Evolutionary conservation across 2,113 vertebrate species (phyloP).

Genomic region (Larimichthys polyactis): DNA sequence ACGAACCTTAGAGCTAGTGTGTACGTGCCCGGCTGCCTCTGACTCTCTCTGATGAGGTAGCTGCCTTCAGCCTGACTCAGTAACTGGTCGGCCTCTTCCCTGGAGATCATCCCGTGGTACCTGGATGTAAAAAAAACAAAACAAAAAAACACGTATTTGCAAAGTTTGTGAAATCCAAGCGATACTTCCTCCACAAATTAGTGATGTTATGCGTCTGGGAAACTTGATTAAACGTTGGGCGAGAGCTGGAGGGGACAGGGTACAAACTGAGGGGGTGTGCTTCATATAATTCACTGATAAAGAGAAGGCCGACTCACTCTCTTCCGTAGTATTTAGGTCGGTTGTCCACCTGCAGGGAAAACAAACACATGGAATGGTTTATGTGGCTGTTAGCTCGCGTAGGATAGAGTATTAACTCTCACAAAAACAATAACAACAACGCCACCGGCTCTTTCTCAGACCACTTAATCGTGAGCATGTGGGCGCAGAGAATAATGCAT

Average conservation of each 20-base stretch:
- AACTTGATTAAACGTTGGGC: too few relatives aligned
- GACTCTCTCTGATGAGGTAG: conserved; percentile 99
- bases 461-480: conserved; percentile 13
- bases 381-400: background rate
- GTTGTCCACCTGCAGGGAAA: conserved; percentile 91
- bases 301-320: conserved; percentile 90
- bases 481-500: conserved; percentile 49
- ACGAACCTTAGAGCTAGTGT: conserved; percentile 95
- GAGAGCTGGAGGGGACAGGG: too few relatives aligned
- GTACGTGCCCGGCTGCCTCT: conserved; percentile 97
- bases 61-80: conserved; percentile 96
- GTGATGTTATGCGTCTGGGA: background rate
- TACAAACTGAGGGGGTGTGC: background rate
- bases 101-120: conserved; percentile 99
- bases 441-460: conserved; percentile 1
- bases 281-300: background rate
- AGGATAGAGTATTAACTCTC: background rate
- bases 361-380: conserved; percentile 1
- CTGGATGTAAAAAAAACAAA: conserved; percentile 76
- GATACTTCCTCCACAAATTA: background rate
- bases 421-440: background rate
- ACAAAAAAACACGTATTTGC: too few relatives aligned
- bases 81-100: conserved; percentile 95
- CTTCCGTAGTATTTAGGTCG: conserved; percentile 99
- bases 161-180: background rate